Evolutionary conservation across 2,797 vertebrate species (phyloP).

Genomic region (Pempheris klunzingeri): DNA sequence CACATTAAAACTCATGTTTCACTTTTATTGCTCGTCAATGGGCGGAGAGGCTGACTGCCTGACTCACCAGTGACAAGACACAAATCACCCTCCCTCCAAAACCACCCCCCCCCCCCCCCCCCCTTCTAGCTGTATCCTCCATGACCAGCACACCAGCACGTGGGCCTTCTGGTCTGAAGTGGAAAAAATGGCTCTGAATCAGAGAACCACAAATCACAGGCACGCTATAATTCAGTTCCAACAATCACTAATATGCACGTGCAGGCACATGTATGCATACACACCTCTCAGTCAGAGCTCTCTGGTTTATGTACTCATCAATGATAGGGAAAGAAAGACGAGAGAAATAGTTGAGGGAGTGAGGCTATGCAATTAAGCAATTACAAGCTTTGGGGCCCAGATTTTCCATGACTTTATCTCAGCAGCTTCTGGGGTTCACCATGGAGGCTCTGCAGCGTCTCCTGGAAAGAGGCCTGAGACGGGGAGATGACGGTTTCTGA

Average conservation of each 20-base stretch:
- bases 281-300: constrained; percentile 52
- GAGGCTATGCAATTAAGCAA: constrained; percentile 79
- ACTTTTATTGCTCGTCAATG: constrained; percentile 36
- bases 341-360: constrained; percentile 65
- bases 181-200: constrained; percentile 64
- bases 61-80: constrained; percentile 54
- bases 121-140: constrained; percentile 46
- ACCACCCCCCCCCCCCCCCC: not conserved
- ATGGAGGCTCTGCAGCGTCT: constrained; percentile 76
- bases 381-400: constrained; percentile 71
- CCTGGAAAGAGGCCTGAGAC: constrained; percentile 75
- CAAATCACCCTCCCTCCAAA: constrained; percentile 32
- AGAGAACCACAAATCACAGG: constrained; percentile 70
- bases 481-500: constrained; percentile 70
- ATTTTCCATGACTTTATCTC: constrained; percentile 84
- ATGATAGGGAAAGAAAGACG: constrained; percentile 58
- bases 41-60: constrained; percentile 33
- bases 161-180: constrained; percentile 56
- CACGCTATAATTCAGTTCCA: constrained; percentile 44
- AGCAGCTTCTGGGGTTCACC: constrained; percentile 75
- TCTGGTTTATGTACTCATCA: constrained; percentile 70
- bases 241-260: constrained; percentile 40
- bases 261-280: constrained; percentile 54
- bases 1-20: constrained; percentile 35
- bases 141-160: constrained; percentile 47